Evolutionary conservation across 2,888 invertebrate genomes (phyloP).

Genomic region (Entomobrya proxima): DNA sequence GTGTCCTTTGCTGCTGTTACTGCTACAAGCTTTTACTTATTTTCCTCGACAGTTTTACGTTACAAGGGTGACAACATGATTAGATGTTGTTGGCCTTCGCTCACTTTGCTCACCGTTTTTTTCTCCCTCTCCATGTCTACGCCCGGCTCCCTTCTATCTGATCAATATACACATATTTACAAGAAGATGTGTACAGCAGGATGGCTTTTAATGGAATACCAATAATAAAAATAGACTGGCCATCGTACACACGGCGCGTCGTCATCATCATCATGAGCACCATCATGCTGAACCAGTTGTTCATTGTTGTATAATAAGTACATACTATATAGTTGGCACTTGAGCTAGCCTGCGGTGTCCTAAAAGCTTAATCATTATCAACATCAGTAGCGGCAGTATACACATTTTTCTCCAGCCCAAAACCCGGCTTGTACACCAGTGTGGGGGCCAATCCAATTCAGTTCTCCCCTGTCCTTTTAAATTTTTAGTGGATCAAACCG

Average conservation of each 20-base stretch:
- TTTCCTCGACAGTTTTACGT: constrained; percentile 53
- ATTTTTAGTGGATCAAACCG: constrained; percentile 25
- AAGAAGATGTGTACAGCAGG: not conserved
- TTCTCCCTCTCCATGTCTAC: not conserved
- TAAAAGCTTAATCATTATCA: constrained; percentile 9
- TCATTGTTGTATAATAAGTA: not conserved
- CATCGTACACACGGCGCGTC: not conserved
- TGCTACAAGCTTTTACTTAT: constrained; percentile 38
- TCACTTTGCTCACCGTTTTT: not conserved
- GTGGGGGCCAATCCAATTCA: not conserved
- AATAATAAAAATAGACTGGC: not conserved
- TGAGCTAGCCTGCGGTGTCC: not conserved
- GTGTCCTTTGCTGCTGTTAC: not conserved
- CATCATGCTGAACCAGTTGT: not conserved
- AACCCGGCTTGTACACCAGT: not conserved
- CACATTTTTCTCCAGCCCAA: not conserved
- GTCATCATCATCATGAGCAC: not conserved
- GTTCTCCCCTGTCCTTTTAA: constrained; percentile 23
- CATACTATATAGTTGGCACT: not conserved
- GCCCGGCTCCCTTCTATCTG: not conserved
- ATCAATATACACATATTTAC: constrained; percentile 47
- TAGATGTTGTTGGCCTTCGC: constrained; percentile 61
- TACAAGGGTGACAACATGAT: constrained; percentile 64
- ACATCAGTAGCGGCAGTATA: too few species aligned
- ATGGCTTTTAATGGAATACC: constrained; percentile 47